Percentiles rank a stretch among this genome's conserved stretches.
phyloP scores from a whole-genome alignment of 2,113 vertebrate genomes.

The Carettochelys insculpta region DNA sequence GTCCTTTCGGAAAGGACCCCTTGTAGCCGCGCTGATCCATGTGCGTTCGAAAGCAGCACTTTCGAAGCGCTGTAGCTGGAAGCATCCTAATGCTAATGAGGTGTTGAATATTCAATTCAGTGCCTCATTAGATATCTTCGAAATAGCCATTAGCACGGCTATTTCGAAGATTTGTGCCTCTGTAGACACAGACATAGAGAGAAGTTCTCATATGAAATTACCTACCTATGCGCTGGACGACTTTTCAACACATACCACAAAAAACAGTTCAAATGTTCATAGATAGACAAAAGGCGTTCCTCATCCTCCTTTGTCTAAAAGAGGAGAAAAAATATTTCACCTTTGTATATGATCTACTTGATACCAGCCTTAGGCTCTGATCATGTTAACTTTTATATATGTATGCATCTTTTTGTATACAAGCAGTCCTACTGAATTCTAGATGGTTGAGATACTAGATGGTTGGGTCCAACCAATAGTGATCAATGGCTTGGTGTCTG shows the following conservation, averaged over 20 bases:
- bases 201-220: neutral
- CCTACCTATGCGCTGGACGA: neutral
- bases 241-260: neutral
- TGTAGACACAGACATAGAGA: neutral
- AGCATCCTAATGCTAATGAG: too few species aligned
- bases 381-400: neutral
- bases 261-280: constrained; percentile 1
- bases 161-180: too few species aligned
- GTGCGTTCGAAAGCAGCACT: too few species aligned
- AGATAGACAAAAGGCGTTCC: neutral
- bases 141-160: too few species aligned
- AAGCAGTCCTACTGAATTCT: neutral
- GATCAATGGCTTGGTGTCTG: too few species aligned
- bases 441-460: too few species aligned
- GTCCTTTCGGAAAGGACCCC: too few species aligned
- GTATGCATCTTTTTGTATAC: neutral
- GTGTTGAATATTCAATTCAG: too few species aligned
- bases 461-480: too few species aligned
- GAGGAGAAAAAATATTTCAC: neutral
- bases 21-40: too few species aligned
- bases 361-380: neutral
- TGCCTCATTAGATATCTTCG: too few species aligned
- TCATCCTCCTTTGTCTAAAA: neutral
- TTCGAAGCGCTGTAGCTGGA: too few species aligned
- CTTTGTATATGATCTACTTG: neutral